Base-by-base conservation (phyloP, 2,888 invertebrate genomes). In the Tachystola acroxantha region DNA sequence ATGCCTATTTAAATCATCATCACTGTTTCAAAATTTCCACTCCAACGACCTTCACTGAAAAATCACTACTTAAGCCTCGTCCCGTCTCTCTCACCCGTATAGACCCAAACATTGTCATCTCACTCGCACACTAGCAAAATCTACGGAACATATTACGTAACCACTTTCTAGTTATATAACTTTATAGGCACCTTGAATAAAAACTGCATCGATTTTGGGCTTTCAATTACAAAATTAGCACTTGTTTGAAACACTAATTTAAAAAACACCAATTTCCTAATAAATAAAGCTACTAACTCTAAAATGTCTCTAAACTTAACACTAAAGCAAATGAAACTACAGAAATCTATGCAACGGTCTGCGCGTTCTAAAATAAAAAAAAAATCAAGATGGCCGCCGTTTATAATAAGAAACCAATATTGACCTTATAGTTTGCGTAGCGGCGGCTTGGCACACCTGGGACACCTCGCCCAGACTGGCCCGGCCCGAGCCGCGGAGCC, bases 391-490 rank as follows among this genome's bases (percentile, higher is more conserved):
- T 68, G 64, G 64, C 57, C 50, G 59, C 34, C 45, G 43, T 10
- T 29, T 36, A n/a, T 22, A 38, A 39, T 53, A 51, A 51, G 46
- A 46, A 57, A 24, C 7, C 4, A 2, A 74, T 74, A 80, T 72
- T 74, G 60, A 85, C 84, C 84, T 84, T 76, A n/a, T n/a, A 53
- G 50, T 60, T 61, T 57, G 50, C 51, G 64, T 54, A 53, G 71
- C 62, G 67, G 68, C 64, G 71, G 77, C 79, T 79, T 69, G 65
- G 78, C 81, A 76, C 85, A 82, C 85, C 82, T 79, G 82, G 70
- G 68, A 62, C 73, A 70, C 75, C 77, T 75, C 70, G 72, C 77
- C 81, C 82, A 68, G 78, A 85, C 82, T 84, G 84, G 61, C 61
- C 49, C 51, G n/a, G n/a, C 49, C 62, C 57, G 50, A 52, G 55